Conservation (phyloP, 2,797 vertebrate genomes). For the Ciconia nigra region DNA sequence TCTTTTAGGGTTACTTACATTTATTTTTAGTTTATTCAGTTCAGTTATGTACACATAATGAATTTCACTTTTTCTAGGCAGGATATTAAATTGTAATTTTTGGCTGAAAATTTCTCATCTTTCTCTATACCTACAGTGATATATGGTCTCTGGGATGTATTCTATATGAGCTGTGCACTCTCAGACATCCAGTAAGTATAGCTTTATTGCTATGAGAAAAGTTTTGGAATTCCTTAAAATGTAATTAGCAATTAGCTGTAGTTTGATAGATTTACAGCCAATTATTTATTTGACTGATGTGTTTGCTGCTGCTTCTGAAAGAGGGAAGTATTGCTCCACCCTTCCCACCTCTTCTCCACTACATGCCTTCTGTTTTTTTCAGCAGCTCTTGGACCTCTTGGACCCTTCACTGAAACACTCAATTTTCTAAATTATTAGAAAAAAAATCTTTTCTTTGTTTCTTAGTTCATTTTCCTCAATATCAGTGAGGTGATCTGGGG, state of each 20-base stretch:
- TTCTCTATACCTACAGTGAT: constrained; percentile 78
- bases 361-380: background rate
- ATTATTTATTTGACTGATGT: background rate
- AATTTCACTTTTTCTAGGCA: background rate
- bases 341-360: background rate
- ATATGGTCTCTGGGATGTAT: constrained; percentile 96
- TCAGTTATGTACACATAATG: background rate
- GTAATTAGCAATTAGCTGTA: background rate
- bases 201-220: background rate
- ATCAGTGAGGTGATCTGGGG: background rate
- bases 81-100: background rate
- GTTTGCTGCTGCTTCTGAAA: background rate
- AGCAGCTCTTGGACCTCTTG: background rate
- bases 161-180: constrained; percentile 91
- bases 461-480: background rate
- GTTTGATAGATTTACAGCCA: background rate
- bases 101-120: background rate
- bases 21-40: background rate
- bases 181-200: constrained; percentile 88
- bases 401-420: background rate
- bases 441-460: background rate
- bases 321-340: background rate
- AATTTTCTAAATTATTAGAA: background rate
- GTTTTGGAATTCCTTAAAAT: background rate
- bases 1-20: background rate